These are phyloP conservation scores for Zoanthus gigantus DNA, from an alignment of 92 coral and sea anemone species.

Conservation along the genomic window DNA sequence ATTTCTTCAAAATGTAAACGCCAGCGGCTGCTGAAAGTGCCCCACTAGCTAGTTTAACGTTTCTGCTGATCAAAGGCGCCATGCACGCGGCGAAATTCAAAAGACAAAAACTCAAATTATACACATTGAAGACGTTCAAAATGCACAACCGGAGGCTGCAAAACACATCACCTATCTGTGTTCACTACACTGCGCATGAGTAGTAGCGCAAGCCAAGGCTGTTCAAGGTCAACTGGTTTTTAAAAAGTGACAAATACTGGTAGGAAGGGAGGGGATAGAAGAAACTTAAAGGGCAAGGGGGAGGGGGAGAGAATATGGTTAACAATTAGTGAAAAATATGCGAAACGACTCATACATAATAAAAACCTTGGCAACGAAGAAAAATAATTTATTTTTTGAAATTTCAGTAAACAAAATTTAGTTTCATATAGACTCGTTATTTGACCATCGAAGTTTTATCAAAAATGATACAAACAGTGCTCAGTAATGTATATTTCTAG, in stretches of 20 bases:
- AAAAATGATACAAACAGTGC: too few species aligned
- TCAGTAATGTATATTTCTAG: too few species aligned
- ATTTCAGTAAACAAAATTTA: too few species aligned
- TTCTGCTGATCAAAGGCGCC: constrained; percentile 77
- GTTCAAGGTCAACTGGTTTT: not conserved
- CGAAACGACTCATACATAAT: too few species aligned
- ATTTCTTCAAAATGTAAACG: constrained; percentile 75
- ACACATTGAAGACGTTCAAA: not conserved
- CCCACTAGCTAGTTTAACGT: constrained; percentile 67
- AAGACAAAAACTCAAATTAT: not conserved
- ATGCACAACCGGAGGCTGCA: not conserved
- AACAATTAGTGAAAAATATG: too few species aligned
- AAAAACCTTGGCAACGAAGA: too few species aligned
- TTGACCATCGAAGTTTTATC: too few species aligned
- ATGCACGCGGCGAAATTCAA: constrained; percentile 25
- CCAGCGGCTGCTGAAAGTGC: constrained; percentile 70
- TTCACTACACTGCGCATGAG: not conserved
- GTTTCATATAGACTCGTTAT: too few species aligned
- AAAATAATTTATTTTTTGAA: too few species aligned
- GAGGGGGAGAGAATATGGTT: too few species aligned
- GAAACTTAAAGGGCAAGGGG: too few species aligned
- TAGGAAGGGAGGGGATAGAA: not conserved
- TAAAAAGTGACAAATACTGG: too few species aligned
- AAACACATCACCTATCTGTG: not conserved
- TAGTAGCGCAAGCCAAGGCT: not conserved